Base-by-base conservation (phyloP, 2,113 vertebrate genomes). In the Xiphias gladius region DNA sequence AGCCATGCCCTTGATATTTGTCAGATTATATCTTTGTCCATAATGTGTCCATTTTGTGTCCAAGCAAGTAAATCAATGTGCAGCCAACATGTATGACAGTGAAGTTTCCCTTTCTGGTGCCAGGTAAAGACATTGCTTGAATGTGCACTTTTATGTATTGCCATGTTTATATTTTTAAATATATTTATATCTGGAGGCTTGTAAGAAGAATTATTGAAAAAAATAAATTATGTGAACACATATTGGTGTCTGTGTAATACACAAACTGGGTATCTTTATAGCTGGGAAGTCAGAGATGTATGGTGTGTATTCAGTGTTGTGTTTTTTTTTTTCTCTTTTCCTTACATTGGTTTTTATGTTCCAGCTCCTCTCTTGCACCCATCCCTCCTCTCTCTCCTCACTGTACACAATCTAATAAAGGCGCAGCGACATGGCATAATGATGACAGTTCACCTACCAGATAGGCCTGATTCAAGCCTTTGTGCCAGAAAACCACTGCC, bases 111-210 rank as follows among this genome's bases (percentile, higher is more conserved):
- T 89, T 70, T 85, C 63, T 76, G 73, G 85, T 89, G 86, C 52
- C 77, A 75, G 73, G 73, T 82, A 37, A 82, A 79, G 67, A 81
- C 75, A 77, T 82, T 86, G 89, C 80, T 88, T 89, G 48, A 90
- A 93, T 91, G 85, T 92, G 68, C 75, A 79, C 89, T 90, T 89
- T 83, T 83, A 76, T 88, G 83, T 92, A 84, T 77, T 82, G 76
- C 80, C 84, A 82, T 88, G 89, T 93, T 91, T 89, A 86, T 90
- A 90, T 90, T 89, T 91, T 86, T 13, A 73, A 88, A 88, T 86
- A 84, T 88, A 89, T 94, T 91, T 92, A 82, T 93, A 88, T 89
- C 80, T 90, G 72, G 82, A 92, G 71, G 86, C 88, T 90, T 91
- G 80, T 89, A 70, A 84, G 71, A 79, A 69, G 55, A 89, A 85